Base-by-base conservation (phyloP, 92 coral and sea anemone species). In the Virgularia gustaviana region DNA sequence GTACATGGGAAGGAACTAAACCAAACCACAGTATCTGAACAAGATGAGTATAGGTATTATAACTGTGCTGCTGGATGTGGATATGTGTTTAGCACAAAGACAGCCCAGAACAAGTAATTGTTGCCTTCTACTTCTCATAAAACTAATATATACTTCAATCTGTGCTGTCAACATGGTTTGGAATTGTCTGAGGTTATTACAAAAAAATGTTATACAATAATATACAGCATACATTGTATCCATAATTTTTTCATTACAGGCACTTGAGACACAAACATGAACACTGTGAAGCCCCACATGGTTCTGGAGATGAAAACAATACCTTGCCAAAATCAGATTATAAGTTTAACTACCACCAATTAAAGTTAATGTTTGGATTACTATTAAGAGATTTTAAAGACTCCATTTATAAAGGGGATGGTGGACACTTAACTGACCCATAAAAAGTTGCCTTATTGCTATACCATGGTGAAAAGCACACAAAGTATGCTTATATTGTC, bases 361-460 rank as follows among this genome's bases (percentile, higher is more conserved):
- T 39, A 25, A 71, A 54, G 53, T 30, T 71, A 12, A 30, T 70
- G 47, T 34, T 71, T 25, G 77, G 77, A 0, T 55, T 71, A 32
- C 22, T 34, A 9, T 32, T 71, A n/a, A 51, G 35, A 25, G 77
- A 53, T 36, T 36, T 55, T 7, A 34, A 68, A 43, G 75, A 68
- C 44, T 35, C 75, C 34, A 20, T 68, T 41, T 43, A 42, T 24
- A 59, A 68, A 68, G 75, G 75, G 15, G 75, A 68, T 68, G 88
- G 88, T 4, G 77, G 79, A 49, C 80, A 78, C 36, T 63, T 83
- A 31, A 0, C 49, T 45, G 80, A 80, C 24, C 28, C 80, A 7
- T 79, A 85, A 64, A 81, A 81, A 43, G 43, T 78, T 24, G 78
- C 81, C 24, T 64, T 86, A 13, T 51, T 86, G 27, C 57, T 86